Conservation (phyloP, 2,797 vertebrate species). For the Mionectes olivaceus region DNA sequence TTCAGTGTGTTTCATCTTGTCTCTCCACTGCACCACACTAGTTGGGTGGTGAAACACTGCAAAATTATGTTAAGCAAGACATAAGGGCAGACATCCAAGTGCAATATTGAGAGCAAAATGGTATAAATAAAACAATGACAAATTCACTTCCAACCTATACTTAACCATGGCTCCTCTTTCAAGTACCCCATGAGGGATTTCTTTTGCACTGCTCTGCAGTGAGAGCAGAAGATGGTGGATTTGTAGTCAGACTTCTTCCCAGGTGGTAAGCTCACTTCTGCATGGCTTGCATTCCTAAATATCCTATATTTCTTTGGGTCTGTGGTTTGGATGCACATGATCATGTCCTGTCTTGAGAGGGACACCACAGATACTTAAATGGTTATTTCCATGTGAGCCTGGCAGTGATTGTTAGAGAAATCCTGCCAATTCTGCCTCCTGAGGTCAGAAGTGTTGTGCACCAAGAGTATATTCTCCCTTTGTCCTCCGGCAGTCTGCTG, state of each 20-base stretch:
- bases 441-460: background rate
- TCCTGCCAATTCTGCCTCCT: background rate
- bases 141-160: background rate
- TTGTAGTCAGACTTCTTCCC: background rate
- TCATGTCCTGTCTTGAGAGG: background rate
- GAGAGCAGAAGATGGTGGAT: background rate
- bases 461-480: background rate
- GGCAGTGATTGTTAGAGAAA: background rate
- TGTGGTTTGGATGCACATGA: background rate
- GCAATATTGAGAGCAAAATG: background rate
- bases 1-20: background rate
- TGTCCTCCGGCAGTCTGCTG: background rate
- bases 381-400: background rate
- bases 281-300: background rate
- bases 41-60: background rate
- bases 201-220: background rate
- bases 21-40: background rate
- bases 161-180: background rate
- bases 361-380: background rate
- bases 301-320: background rate
- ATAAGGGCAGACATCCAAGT: background rate
- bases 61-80: constrained; percentile 11
- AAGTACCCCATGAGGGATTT: background rate
- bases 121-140: constrained; percentile 30
- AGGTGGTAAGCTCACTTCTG: background rate